Base-by-base conservation (phyloP, 1,140 invertebrate species). In the Callitettix versicolor region DNA sequence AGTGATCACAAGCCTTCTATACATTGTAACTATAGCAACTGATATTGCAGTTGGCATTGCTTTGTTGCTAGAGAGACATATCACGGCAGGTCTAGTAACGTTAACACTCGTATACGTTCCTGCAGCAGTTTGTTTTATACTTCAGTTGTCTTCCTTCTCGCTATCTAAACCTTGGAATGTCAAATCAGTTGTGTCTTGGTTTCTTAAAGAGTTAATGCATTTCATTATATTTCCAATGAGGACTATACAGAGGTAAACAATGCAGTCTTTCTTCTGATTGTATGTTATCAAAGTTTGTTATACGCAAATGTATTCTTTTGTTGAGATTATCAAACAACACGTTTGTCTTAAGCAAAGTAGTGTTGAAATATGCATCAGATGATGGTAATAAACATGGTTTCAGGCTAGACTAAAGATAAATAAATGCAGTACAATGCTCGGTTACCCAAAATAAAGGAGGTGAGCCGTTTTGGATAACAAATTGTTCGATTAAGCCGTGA, bases 101-200 rank as follows among this genome's bases (percentile, higher is more conserved):
- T 60, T 77, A 5, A 62, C 67, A 24, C 59, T 80, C 20, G 74
- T 80, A 59, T 73, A 73, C 62, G 58, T 72, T 15, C 76, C 79
- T 42, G 71, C 80, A 47, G 18, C 79, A 51, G 61, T 70, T 4
- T 73, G 74, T 36, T 71, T 77, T 51, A 58, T 79, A 2, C 68
- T 79, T 30, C 78, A 75, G 1, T 64, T 80, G n/a, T 30, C 26
- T 30, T 30, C 26, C 3, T 75, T 76, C 0, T 72, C 74, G 71
- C 70, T 67, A 21, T 54, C 57, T 18, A 33, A 58, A 14, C 41
- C 57, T 24, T 40, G 49, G 24, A 36, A 42, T 15, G 18, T 53
- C 6, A 36, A 33, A 12, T 42, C 20, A 11, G 14, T 51, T n/a
- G 21, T 55, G 4, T 33, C 26, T 5, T 64, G 63, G 63, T 44